Conservation (phyloP, 2,113 vertebrate genomes). For the Pachycephala philippinensis region DNA sequence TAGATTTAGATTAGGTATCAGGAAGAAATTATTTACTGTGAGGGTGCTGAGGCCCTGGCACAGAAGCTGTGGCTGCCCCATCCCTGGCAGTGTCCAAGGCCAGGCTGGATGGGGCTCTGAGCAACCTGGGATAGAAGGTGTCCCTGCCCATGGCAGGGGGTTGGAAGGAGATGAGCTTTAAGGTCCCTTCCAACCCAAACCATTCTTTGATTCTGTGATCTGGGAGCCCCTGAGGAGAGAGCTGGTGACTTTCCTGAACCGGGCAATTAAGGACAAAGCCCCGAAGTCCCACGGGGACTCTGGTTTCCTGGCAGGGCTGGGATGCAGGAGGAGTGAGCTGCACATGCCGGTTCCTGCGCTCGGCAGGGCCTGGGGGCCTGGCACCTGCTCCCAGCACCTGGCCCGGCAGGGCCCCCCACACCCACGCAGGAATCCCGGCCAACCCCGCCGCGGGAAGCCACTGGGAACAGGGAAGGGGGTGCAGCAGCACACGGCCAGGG, state of each 20-base stretch:
- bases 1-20: background rate
- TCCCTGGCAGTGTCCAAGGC: accelerated
- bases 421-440: background rate
- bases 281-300: background rate
- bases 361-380: background rate
- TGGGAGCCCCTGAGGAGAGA: background rate
- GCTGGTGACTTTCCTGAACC: background rate
- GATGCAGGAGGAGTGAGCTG: background rate
- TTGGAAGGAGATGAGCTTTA: background rate
- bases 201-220: background rate
- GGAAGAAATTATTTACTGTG: background rate
- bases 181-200: background rate
- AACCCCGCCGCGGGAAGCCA: accelerated
- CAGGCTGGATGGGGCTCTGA: accelerated
- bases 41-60: background rate
- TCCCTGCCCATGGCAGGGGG: background rate
- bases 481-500: accelerated
- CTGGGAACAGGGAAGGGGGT: background rate
- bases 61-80: background rate
- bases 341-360: background rate
- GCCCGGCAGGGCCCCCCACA: background rate
- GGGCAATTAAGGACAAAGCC: background rate
- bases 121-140: background rate
- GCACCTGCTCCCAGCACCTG: background rate
- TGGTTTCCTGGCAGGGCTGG: background rate